Evolutionary conservation across 2,797 vertebrate species (phyloP), one percentile per base, ranked within the genome.

Genomic region (Vultur gryphus): DNA sequence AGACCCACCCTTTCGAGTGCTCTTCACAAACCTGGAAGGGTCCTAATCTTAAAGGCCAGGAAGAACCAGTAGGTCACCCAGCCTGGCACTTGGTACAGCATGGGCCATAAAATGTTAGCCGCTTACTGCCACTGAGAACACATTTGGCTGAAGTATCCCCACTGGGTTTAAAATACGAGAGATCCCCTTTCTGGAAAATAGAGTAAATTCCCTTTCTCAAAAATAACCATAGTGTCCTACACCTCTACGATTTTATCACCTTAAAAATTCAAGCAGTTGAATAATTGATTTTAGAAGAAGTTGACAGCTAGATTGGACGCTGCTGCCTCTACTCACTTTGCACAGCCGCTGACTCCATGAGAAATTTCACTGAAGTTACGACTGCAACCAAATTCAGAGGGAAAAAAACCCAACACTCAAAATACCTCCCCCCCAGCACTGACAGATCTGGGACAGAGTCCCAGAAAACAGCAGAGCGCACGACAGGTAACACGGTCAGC

Each of bases 401-500:
- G 1, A 4, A 26, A n/a, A 52, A 21, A 0, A 1, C 0, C 3
- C 19, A 67, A 7, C 52, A 87, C 13, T 11, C 37, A 28, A 82
- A 84, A 69, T 29, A 24, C 8, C 8, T 8, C 13, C 20, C 3
- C 19, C 33, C 6, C 0, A 46, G 29, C 24, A 83, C 37, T 58
- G 69, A 49, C 39, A 65, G 48, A 81, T 54, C 18, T 51, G 54
- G 55, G 39, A 77, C 58, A 70, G 33, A 75, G 23, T 11, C 16
- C 14, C 59, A 85, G 78, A 39, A 77, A 62, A 69, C 29, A 87
- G 65, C 26, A 73, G 29, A 66, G 46, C 2, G 0, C 39, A 4
- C 0, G 0, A 37, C 20, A 48, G 5, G 23, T 39, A 64, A 51
- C 41, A 41, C 0, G 0, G 24, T 31, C 6, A 7, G 67, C 41